A percentile compares a stretch with the other conserved stretches of the same genome.
These are phyloP conservation scores for Papilio dardanus DNA, from an alignment of 1,140 invertebrate species.

Conservation along the genomic window DNA sequence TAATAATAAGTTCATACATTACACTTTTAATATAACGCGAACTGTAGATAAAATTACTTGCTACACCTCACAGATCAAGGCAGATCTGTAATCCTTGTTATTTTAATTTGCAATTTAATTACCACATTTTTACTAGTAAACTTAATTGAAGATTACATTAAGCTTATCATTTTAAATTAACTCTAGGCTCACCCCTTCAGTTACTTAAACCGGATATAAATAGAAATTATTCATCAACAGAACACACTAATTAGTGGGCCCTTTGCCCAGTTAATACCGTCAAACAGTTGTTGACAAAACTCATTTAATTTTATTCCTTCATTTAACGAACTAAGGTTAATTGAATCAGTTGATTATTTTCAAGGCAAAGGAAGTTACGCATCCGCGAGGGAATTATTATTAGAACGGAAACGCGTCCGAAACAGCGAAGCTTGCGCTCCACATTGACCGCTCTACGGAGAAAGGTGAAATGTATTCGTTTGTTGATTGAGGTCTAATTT, in stretches of 20 bases:
- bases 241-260: constrained; percentile 19
- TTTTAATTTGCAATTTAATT: no score
- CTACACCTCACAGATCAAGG: no score
- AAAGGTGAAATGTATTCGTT: not conserved
- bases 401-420: constrained; percentile 54
- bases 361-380: constrained; percentile 62
- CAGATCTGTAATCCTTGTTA: no score
- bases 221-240: constrained; percentile 7
- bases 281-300: constrained; percentile 30
- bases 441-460: constrained; percentile 21
- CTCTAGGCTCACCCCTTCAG: not conserved
- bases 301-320: constrained; percentile 53
- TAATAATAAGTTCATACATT: not conserved
- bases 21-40: no score
- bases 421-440: constrained; percentile 45
- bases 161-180: not conserved
- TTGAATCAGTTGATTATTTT: constrained; percentile 65
- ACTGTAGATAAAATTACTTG: no score
- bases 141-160: not conserved
- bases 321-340: constrained; percentile 49
- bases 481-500: not conserved
- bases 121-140: not conserved
- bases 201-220: not conserved
- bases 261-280: constrained; percentile 29
- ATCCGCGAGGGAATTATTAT: constrained; percentile 63